Percentiles rank a stretch among this genome's conserved stretches.
Conservation (phyloP, 2,888 invertebrate species). For the Drosophila neotestacea region DNA sequence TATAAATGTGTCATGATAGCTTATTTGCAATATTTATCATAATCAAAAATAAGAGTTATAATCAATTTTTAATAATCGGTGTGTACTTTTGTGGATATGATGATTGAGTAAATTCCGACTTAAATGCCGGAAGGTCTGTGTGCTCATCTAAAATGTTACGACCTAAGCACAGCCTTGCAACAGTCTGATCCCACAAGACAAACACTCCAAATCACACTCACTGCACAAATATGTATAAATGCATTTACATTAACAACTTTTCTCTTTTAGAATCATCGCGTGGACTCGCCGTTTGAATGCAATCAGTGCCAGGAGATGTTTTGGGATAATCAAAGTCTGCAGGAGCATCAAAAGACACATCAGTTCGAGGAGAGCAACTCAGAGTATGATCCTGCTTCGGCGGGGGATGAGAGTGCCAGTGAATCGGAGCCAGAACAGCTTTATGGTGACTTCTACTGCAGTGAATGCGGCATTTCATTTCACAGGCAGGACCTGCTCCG, state of each 20-base stretch:
- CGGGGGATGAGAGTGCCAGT: conserved; percentile 85
- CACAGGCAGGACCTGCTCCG: conserved; percentile 91
- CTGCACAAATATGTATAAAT: no score
- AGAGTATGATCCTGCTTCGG: conserved; percentile 84
- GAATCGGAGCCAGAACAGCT: conserved; percentile 87
- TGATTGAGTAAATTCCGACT: conserved; percentile 44
- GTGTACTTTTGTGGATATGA: conserved; percentile 29
- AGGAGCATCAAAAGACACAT: conserved; percentile 88
- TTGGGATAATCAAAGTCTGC: conserved; percentile 88
- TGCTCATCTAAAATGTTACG: conserved; percentile 58
- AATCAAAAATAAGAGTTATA: no score
- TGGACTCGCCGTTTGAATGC: conserved; percentile 93
- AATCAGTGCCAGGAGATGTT: conserved; percentile 93
- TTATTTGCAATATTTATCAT: no score
- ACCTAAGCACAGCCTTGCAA: conserved; percentile 48
- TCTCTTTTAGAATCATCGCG: conserved; percentile 88
- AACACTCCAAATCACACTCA: no score
- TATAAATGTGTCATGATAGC: no score
- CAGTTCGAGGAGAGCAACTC: conserved; percentile 86
- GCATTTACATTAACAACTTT: no score
- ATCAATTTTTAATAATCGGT: no score
- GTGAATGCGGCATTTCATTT: conserved; percentile 92
- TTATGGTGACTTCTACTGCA: conserved; percentile 88
- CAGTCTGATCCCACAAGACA: conserved; percentile 24
- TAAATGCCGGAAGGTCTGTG: conserved; percentile 47